Evolutionary conservation across 2,888 invertebrate genomes (phyloP).

Genomic region (Agrochola macilenta): DNA sequence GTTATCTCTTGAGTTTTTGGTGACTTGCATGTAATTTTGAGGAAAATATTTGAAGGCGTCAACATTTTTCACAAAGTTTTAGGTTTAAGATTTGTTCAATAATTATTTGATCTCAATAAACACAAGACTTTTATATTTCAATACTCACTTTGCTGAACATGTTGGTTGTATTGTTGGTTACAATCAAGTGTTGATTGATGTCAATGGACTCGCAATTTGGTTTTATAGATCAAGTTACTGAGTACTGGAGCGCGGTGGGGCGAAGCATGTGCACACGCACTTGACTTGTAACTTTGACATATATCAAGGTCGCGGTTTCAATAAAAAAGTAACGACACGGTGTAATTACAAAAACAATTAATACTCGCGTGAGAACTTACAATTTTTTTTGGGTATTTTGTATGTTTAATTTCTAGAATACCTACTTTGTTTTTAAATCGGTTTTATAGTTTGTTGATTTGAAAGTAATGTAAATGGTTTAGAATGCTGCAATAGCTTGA

Average conservation of each 20-base stretch:
- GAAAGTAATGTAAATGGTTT: background rate
- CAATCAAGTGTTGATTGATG: slow-evolving; percentile 68
- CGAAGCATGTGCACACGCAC: slow-evolving; percentile 41
- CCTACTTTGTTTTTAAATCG: background rate
- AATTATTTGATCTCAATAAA: background rate
- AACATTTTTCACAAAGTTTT: no score
- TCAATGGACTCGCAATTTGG: slow-evolving; percentile 53
- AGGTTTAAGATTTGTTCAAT: no score
- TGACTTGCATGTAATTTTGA: no score
- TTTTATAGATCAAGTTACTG: slow-evolving; percentile 64
- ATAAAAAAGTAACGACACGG: slow-evolving; percentile 17
- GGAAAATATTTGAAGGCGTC: no score
- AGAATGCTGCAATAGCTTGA: background rate
- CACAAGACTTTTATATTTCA: background rate
- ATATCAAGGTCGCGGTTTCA: slow-evolving; percentile 39
- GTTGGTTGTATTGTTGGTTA: slow-evolving; percentile 58
- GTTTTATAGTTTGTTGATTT: background rate
- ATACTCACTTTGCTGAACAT: slow-evolving; percentile 74
- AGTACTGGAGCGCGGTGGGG: slow-evolving; percentile 61
- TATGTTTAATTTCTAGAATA: background rate
- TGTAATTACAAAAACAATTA: slow-evolving; percentile 19
- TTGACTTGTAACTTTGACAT: slow-evolving; percentile 50
- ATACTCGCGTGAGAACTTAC: slow-evolving; percentile 8
- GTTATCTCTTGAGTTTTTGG: no score
- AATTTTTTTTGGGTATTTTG: background rate